Base-by-base conservation (phyloP, 1,140 invertebrate species). In the Oscheius sp. region DNA sequence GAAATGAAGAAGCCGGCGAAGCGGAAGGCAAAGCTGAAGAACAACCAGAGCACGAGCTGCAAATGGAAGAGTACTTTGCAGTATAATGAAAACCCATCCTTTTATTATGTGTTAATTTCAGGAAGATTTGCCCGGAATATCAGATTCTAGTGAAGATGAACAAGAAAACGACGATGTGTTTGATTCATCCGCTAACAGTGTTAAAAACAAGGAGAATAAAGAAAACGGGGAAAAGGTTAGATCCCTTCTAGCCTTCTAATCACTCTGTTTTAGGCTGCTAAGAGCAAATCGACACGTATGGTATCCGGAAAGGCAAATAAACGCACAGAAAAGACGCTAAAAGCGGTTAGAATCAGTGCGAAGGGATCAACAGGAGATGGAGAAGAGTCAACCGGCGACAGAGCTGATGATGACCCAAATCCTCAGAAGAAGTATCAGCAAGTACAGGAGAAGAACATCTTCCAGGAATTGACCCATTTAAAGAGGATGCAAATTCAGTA, bases 401-500 rank as follows among this genome's bases (percentile, higher is more conserved):
- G 49, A 59, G 32, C 1, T 7, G 15, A 15, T 35, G 52, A 23
- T n/a, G n/a, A 28, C 10, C 29, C 29, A 26, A 49, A 66, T 2
- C 7, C 49, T 26, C 7, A 4, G 7, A 15, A 7, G 49, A 55
- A 55, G 49, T n/a, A n/a, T n/a, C 76, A 77, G 0, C 77, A 81
- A 52, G 49, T 84, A 26, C 80, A 82, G 46, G 94, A 97, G 84
- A 88, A 93, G 68, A 92, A 93, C 80, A 92, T 97, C 78, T 96
- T 97, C 85, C 92, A 95, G 80, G 92, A 96, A 84, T 86, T 97
- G 64, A 89, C 95, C 79, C 93, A 96, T 85, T 85, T 97, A 26
- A 97, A 97, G 84, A 88, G 92, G 68, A 87, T 94, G 63, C 94
- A 96, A 85, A 95, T 96, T 72, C 89, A 93, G 78, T 91, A 92